These are phyloP conservation scores for Syritta pipiens DNA, from an alignment of 2,888 invertebrate species.

Conservation along the genomic window DNA sequence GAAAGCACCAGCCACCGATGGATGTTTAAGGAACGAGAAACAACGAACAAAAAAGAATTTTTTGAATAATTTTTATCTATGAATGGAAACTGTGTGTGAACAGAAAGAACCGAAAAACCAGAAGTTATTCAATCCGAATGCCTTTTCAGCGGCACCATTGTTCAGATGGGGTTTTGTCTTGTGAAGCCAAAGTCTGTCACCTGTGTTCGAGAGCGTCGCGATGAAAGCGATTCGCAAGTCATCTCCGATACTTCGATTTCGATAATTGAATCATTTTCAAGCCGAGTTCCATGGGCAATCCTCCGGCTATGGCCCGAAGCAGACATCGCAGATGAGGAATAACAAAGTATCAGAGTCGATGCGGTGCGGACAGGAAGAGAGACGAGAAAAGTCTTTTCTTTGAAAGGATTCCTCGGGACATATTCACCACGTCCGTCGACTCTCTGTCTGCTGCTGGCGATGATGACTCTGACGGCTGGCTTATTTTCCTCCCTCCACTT, in stretches of 20 bases:
- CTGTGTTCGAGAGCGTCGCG: conserved; percentile 46
- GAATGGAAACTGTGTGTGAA: conserved; percentile 35
- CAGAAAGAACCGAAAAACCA: conserved; percentile 50
- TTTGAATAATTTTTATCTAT: conserved; percentile 19
- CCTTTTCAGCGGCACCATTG: conserved; percentile 52
- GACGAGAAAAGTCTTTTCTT: too few species aligned
- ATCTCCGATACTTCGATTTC: conserved; percentile 36
- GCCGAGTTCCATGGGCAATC: background rate
- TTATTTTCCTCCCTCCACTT: conserved; percentile 53
- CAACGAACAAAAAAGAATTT: conserved; percentile 16
- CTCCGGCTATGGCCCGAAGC: conserved; percentile 22
- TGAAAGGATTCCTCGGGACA: conserved; percentile 37
- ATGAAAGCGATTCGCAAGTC: conserved; percentile 63
- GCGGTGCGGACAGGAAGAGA: conserved; percentile 65
- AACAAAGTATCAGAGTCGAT: conserved; percentile 47
- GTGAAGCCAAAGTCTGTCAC: conserved; percentile 48
- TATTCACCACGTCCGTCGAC: conserved; percentile 30
- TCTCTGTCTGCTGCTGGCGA: conserved; percentile 40
- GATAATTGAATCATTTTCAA: conserved; percentile 57
- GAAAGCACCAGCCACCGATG: conserved; percentile 1
- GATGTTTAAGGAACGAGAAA: conserved; percentile 11
- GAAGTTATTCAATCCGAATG: conserved; percentile 58
- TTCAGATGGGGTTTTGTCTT: conserved; percentile 18
- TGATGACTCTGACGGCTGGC: conserved; percentile 50
- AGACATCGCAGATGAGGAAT: conserved; percentile 31